Percentiles rank a stretch among this genome's conserved stretches.
These are phyloP conservation scores for Centropyge bicolor DNA, from an alignment of 2,797 vertebrate genomes.

Conservation along the genomic window DNA sequence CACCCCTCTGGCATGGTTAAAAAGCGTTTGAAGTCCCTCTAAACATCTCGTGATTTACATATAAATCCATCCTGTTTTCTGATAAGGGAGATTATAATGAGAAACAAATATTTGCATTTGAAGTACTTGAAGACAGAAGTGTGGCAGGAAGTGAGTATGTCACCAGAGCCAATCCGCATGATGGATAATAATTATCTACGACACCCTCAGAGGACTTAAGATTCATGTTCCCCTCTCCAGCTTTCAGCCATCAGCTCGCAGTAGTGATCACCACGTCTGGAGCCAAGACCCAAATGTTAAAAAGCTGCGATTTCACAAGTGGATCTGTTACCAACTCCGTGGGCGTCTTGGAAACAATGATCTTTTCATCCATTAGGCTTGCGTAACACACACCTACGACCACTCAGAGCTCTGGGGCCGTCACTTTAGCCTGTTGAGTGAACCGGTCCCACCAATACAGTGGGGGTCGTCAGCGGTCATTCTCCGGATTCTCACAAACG, in stretches of 20 bases:
- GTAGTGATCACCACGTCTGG: conserved; percentile 49
- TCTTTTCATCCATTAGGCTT: conserved; percentile 73
- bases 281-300: conserved; percentile 70
- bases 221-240: conserved; percentile 9
- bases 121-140: neutral
- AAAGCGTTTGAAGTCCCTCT: neutral
- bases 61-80: neutral
- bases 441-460: conserved; percentile 29
- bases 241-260: conserved; percentile 34
- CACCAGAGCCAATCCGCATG: neutral
- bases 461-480: conserved; percentile 40
- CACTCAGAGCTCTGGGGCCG: conserved; percentile 45
- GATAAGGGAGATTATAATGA: no score
- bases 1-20: neutral
- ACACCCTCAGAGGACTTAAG: conserved; percentile 17
- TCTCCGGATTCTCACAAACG: conserved; percentile 44
- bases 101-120: conserved; percentile 2
- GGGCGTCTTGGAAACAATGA: conserved; percentile 75
- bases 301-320: conserved; percentile 75
- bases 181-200: conserved; percentile 17
- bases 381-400: conserved; percentile 78
- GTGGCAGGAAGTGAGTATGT: neutral
- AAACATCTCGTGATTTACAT: conserved; percentile 8
- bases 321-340: conserved; percentile 66
- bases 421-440: conserved; percentile 38